Conservation (phyloP, 2,797 vertebrate species). For the Arctocebus calabarensis region DNA sequence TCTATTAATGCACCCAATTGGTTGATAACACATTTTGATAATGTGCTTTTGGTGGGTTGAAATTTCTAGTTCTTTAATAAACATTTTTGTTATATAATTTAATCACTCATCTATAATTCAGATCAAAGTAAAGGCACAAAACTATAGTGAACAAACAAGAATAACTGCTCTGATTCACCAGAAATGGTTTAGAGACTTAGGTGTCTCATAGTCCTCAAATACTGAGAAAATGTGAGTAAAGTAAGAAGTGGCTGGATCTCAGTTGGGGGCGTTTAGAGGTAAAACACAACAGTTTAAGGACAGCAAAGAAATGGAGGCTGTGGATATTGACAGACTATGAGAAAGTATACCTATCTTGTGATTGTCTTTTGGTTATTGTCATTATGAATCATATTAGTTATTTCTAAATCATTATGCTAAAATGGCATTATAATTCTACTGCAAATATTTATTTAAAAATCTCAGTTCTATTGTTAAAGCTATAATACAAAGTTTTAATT, state of each 20-base stretch:
- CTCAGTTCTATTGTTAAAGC: constrained; percentile 71
- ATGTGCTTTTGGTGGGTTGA: neutral
- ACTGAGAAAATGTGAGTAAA: neutral
- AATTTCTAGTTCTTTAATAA: neutral
- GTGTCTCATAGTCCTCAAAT: neutral
- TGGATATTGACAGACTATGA: neutral
- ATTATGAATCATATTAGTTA: constrained; percentile 78
- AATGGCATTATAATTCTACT: constrained; percentile 77
- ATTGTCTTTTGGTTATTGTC: constrained; percentile 46
- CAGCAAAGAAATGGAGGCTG: neutral
- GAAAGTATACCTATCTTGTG: neutral
- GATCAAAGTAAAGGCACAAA: neutral
- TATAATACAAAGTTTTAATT: constrained; percentile 67
- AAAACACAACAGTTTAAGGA: accelerated
- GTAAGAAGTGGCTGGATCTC: neutral
- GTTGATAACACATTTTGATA: neutral
- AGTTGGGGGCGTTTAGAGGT: accelerated
- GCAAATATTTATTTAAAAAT: constrained; percentile 68
- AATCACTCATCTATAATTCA: neutral
- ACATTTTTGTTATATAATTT: neutral
- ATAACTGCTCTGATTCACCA: neutral
- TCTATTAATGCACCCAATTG: neutral
- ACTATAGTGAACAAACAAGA: neutral
- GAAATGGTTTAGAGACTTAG: neutral
- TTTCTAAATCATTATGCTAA: constrained; percentile 79